Evolutionary conservation across 2,113 vertebrate species (phyloP).

Genomic region (Sinocyclocheilus anophthalmus): DNA sequence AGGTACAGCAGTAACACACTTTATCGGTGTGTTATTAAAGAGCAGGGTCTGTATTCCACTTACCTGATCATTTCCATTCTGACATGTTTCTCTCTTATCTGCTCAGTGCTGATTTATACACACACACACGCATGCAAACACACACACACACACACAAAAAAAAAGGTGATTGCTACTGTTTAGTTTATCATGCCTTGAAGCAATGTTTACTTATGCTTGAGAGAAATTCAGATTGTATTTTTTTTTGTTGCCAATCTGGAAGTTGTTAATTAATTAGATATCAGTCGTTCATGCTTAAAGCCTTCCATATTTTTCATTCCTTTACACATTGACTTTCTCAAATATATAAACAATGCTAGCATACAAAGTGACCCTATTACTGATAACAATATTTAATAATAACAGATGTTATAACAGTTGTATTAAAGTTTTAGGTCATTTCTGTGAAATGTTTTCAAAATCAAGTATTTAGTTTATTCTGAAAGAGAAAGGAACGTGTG

Average conservation of each 20-base stretch:
- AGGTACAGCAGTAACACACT: neutral
- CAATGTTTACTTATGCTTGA: neutral
- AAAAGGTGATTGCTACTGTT: neutral
- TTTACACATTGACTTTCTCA: neutral
- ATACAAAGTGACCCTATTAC: neutral
- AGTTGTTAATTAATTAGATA: too few relatives aligned
- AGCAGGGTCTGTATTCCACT: slow-evolving; percentile 3
- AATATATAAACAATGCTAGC: neutral
- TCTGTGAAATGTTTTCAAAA: neutral
- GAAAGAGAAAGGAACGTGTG: neutral
- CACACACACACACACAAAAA: too few relatives aligned
- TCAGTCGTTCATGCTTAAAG: neutral
- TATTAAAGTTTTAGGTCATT: neutral
- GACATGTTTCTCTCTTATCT: slow-evolving; percentile 8
- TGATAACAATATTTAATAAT: neutral
- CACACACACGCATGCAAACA: neutral
- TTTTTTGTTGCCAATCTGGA: slow-evolving; percentile 22
- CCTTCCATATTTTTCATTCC: neutral
- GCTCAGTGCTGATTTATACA: neutral
- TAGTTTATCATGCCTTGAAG: slow-evolving; percentile 1
- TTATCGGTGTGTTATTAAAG: neutral
- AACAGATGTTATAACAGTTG: neutral
- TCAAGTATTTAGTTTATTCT: neutral
- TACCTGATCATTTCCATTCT: slow-evolving; percentile 14
- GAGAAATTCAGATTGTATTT: slow-evolving; percentile 17